Percentiles rank a stretch among this genome's conserved stretches.
phyloP scores from a whole-genome alignment of 2,113 vertebrate genomes.

The Dipodomys ordii region DNA sequence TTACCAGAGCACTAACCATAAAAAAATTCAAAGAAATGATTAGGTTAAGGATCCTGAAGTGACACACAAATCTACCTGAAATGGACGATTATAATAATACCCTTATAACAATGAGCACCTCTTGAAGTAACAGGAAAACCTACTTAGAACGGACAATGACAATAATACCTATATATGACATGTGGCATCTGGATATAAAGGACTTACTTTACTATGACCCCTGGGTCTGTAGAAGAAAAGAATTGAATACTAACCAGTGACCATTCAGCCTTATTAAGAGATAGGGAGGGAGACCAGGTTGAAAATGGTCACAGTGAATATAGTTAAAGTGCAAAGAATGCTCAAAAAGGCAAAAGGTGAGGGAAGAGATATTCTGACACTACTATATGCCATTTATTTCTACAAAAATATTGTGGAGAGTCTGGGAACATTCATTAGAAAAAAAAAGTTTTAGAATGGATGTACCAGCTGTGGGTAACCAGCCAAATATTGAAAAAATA shows the following conservation, averaged over 20 bases:
- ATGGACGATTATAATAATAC: constrained; percentile 33
- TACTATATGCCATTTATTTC: constrained; percentile 49
- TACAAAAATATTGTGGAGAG: constrained; percentile 43
- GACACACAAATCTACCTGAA: constrained; percentile 47
- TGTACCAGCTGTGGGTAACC: constrained; percentile 31
- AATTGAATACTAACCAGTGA: constrained; percentile 24
- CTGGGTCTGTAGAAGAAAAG: background rate
- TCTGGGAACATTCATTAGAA: constrained; percentile 19
- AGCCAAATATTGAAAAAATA: constrained; percentile 40
- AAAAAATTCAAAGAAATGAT: background rate
- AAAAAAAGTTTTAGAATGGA: constrained; percentile 37
- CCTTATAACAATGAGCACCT: constrained; percentile 33
- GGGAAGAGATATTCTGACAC: background rate
- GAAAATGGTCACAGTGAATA: constrained; percentile 46
- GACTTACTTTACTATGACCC: constrained; percentile 23
- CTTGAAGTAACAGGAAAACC: constrained; percentile 45
- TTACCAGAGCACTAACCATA: background rate
- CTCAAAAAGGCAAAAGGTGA: background rate
- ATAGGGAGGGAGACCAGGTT: background rate
- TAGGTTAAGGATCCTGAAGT: constrained; percentile 2
- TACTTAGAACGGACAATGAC: constrained; percentile 50
- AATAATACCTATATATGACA: constrained; percentile 8
- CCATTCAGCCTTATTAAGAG: constrained; percentile 53
- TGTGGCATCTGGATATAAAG: constrained; percentile 32
- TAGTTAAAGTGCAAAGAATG: background rate